Evolutionary conservation across 2,113 vertebrate species (phyloP).

Genomic region (Heteronetta atricapilla): DNA sequence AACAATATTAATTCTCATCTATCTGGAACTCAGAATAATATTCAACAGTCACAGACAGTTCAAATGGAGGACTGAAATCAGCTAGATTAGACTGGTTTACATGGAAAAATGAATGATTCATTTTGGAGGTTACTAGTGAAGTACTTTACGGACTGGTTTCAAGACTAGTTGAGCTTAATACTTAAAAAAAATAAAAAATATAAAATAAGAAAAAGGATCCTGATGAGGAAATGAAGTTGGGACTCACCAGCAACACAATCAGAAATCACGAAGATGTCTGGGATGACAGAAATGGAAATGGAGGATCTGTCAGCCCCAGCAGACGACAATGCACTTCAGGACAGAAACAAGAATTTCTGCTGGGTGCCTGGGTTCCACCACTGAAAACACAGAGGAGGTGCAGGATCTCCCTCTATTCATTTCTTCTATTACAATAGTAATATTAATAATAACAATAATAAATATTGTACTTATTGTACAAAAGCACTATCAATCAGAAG

Average conservation of each 20-base stretch:
- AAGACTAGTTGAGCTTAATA: neutral
- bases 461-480: neutral
- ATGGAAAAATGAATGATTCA: neutral
- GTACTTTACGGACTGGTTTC: neutral
- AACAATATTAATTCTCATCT: neutral
- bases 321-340: fast-evolving
- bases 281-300: neutral
- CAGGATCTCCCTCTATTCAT: neutral
- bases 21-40: neutral
- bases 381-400: neutral
- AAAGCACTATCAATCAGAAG: neutral
- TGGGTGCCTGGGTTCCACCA: neutral
- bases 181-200: neutral
- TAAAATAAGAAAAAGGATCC: neutral
- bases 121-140: neutral
- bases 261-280: neutral
- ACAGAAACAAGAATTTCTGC: neutral
- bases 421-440: neutral
- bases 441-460: too few relatives aligned
- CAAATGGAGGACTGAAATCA: neutral
- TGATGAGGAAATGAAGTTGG: neutral
- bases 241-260: neutral
- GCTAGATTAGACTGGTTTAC: neutral
- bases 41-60: neutral
- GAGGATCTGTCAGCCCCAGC: neutral